Evolutionary conservation across 2,797 vertebrate species (phyloP).

Genomic region (Rhinoraja longicauda): DNA sequence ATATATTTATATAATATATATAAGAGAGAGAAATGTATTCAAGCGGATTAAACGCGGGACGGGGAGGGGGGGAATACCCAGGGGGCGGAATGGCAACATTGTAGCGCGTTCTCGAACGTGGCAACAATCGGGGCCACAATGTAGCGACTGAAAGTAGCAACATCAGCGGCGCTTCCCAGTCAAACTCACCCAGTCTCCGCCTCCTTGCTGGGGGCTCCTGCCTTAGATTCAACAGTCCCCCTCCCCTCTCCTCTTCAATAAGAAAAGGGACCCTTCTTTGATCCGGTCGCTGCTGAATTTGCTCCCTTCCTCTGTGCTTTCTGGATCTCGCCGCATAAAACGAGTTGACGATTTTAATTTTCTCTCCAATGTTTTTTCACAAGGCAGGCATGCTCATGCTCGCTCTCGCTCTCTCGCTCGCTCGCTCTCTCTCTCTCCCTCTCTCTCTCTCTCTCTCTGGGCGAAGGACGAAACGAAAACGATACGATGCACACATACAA

Average conservation of each 20-base stretch:
- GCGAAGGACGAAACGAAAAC: slow-evolving; percentile 23
- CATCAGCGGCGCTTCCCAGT: not conserved
- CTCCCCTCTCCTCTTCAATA: not conserved
- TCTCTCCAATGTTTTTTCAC: no score
- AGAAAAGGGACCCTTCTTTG: not conserved
- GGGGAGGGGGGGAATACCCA: not conserved
- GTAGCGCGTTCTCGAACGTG: not conserved
- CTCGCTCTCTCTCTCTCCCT: no score
- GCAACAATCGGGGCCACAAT: not conserved
- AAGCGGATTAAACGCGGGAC: not conserved
- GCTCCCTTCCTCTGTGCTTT: not conserved
- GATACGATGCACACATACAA: not conserved
- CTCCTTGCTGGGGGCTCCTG: not conserved
- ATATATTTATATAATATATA: no score
- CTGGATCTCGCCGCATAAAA: not conserved
- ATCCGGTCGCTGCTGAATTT: not conserved
- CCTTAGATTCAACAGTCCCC: not conserved
- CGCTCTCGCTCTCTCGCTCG: no score
- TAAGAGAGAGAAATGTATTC: no score
- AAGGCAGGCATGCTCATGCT: no score
- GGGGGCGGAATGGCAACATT: not conserved
- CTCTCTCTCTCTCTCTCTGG: not conserved
- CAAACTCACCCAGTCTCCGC: not conserved
- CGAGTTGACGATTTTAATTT: no score
- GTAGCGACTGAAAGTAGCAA: slow-evolving; percentile 3